These are phyloP conservation scores for Cairina moschata DNA, from an alignment of 2,113 vertebrate genomes.

Conservation along the genomic window DNA sequence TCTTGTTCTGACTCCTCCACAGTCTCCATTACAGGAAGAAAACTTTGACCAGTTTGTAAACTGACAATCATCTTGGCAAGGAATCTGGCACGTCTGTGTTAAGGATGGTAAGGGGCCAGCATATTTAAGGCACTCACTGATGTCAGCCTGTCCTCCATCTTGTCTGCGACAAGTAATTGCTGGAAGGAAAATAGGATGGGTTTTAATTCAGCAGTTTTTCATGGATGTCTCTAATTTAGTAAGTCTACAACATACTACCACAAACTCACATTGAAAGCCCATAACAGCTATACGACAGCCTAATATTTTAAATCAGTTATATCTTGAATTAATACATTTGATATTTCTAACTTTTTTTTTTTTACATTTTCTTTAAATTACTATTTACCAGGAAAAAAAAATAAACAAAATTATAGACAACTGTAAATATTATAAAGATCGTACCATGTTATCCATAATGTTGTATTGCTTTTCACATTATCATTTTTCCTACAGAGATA, in stretches of 20 bases:
- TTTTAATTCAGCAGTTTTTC: neutral
- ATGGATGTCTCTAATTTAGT: neutral
- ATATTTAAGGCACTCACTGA: slow-evolving; percentile 87
- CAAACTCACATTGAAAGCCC: neutral
- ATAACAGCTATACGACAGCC: neutral
- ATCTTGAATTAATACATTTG: neutral
- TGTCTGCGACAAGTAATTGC: slow-evolving; percentile 95
- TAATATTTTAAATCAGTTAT: neutral
- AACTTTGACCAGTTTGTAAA: slow-evolving; percentile 97
- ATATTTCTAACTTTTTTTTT: neutral
- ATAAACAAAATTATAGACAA: neutral
- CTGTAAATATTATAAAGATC: neutral
- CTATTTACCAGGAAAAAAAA: neutral
- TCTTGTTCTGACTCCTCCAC: slow-evolving; percentile 93
- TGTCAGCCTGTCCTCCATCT: slow-evolving; percentile 88
- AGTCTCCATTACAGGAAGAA: slow-evolving; percentile 93
- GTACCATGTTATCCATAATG: neutral
- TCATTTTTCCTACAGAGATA: neutral
- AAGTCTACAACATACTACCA: neutral
- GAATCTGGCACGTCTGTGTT: slow-evolving; percentile 92
- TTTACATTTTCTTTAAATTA: neutral
- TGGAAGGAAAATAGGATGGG: slow-evolving; percentile 68
- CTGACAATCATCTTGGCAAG: slow-evolving; percentile 97
- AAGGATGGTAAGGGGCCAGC: slow-evolving; percentile 86
- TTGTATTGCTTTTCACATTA: neutral